Base-by-base conservation (phyloP, 2,113 vertebrate species). In the Setophaga kirtlandii region DNA sequence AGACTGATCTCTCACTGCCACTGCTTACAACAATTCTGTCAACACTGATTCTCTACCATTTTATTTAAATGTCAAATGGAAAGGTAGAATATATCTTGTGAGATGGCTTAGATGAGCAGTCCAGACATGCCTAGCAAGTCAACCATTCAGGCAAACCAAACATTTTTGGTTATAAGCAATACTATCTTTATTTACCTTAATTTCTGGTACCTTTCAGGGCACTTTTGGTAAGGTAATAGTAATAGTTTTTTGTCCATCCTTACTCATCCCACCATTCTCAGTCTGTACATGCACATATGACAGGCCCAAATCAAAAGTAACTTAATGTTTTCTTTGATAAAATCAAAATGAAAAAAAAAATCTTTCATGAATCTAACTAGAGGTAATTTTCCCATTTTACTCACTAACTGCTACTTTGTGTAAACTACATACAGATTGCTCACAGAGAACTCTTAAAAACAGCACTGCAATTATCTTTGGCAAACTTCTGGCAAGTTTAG, bases 401-500 rank as follows among this genome's bases (percentile, higher is more conserved):
- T 78, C 63, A 88, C 64, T 93, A 76, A 83, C 67, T 82, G 16
- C 70, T 92, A 44, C 42, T 71, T 62, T 77, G 50, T 90, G 28
- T 52, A 89, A 92, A 90, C n/a, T 44, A 59, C 87, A 87, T 67
- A 64, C 55, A 82, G 87, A 93, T 87, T 93, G 62, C 60, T 94
- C 74, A 62, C 52, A 46, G 41, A 73, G 70, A 86, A 74, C 1
- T 18, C 80, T 77, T 95, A 64, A 77, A 79, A 90, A 63, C 63
- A 91, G 71, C 6, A 13, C 60, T 95, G 74, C 63, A 88, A 95
- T 85, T 83, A 89, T 80, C 30, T 94, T 76, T 88, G 82, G 83
- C 91, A 95, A 97, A 93, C 35, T 89, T 89, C 62, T 94, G 91
- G 39, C 49, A 77, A 85, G 22, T 90, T 87, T 71, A 67, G 74